Evolutionary conservation across 2,797 vertebrate genomes (phyloP), one percentile per base, ranked within the genome.

Genomic region (Sorex maritimensis): DNA sequence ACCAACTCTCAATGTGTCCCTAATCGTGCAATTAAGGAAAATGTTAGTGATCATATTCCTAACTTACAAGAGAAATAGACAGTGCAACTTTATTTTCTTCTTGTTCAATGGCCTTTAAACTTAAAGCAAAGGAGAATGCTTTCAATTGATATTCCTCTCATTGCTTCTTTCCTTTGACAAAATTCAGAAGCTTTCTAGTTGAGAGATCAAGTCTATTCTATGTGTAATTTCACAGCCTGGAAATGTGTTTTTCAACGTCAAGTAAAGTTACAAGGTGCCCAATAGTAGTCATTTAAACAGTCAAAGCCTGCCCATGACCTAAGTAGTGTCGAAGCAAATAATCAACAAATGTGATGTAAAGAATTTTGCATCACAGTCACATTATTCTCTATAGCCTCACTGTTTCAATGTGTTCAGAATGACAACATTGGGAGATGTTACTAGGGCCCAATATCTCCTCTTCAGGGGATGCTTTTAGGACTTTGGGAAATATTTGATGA

Each of bases 21-120:
- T 91, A 84, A 85, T 96, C 71, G 69, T 85, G 4, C 58, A 88
- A 92, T 91, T 75, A 90, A 95, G 72, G 52, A 85, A 81, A 95
- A 63, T 34, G 23, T 92, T 88, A 78, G 61, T 49, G 79, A 81
- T 91, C 84, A 34, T 85, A 58, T 88, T 94, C 28, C 74, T 93
- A 78, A 86, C 38, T 91, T 94, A n/a, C 49, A 82, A 93, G 44
- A 80, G 46, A 92, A 91, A 87, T 6, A 72, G 19, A 61, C 8
- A 41, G 19, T 61, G 4, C 5, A 24, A 2, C 75, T 90, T 96
- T 26, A 86, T 77, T 49, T 93, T 65, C 15, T 84, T 83, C 24
- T 83, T 67, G 38, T 55, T 86, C 85, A 96, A 69, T 90, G 24
- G 28, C 14, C 21, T 67, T 72, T 41, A 87, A 74, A 89, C 38